A percentile compares a stretch with the other conserved stretches of the same genome.
Evolutionary conservation across 2,113 vertebrate species (phyloP).

Genomic region (Oryzias woworae): DNA sequence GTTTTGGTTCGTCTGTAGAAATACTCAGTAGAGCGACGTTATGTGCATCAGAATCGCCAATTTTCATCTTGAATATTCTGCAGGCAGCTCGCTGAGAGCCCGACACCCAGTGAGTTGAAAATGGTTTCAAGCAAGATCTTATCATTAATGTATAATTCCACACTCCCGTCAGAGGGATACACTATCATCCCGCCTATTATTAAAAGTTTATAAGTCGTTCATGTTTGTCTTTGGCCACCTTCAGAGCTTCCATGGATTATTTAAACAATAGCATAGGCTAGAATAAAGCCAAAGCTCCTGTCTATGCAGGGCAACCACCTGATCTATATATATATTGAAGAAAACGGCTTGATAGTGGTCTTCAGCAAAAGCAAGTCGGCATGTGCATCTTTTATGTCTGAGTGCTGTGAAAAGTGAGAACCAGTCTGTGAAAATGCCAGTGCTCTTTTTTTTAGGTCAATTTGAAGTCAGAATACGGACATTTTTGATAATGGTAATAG

Average conservation of each 20-base stretch:
- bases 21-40: slow-evolving; percentile 3
- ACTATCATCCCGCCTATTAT: slow-evolving; percentile 70
- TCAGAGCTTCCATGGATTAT: slow-evolving; percentile 74
- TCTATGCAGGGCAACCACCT: slow-evolving; percentile 43
- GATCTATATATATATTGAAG: slow-evolving; percentile 56
- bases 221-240: slow-evolving; percentile 54
- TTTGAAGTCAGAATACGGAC: slow-evolving; percentile 27
- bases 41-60: slow-evolving; percentile 30
- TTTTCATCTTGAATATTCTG: slow-evolving; percentile 15
- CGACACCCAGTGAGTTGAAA: slow-evolving; percentile 38
- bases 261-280: slow-evolving; percentile 50
- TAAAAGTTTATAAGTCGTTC: slow-evolving; percentile 73
- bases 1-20: slow-evolving; percentile 17
- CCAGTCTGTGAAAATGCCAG: slow-evolving; percentile 36
- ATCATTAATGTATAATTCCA: slow-evolving; percentile 70
- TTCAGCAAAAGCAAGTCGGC: slow-evolving; percentile 34
- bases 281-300: slow-evolving; percentile 45
- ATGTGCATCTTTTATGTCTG: slow-evolving; percentile 56
- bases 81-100: slow-evolving; percentile 42
- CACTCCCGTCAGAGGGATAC: slow-evolving; percentile 62
- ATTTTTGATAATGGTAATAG: slow-evolving; percentile 35
- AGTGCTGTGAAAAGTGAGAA: slow-evolving; percentile 46
- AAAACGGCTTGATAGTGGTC: slow-evolving; percentile 18
- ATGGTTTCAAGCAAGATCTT: slow-evolving; percentile 52
- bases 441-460: slow-evolving; percentile 47